A percentile compares a stretch with the other conserved stretches of the same genome.
Evolutionary conservation across 2,797 vertebrate species (phyloP).

Genomic region (Darevskia mixta): DNA sequence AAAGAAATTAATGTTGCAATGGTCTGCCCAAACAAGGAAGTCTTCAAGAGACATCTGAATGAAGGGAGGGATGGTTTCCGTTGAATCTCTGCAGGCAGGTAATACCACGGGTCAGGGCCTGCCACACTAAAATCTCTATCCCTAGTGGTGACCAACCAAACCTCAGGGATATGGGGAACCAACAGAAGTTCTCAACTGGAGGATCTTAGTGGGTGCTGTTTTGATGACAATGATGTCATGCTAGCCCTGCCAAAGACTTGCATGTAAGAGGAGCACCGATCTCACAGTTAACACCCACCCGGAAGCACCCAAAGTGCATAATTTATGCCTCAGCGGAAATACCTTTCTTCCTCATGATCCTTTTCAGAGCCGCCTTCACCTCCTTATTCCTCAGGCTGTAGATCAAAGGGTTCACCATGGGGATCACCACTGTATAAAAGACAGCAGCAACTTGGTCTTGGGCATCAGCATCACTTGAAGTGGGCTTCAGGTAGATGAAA

Average conservation of each 20-base stretch:
- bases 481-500: constrained; percentile 59
- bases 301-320: no score
- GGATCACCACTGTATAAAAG: constrained; percentile 69
- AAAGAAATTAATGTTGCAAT: no score
- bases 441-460: constrained; percentile 71
- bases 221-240: no score
- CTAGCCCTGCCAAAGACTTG: no score
- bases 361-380: constrained; percentile 66
- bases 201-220: no score
- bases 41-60: no score
- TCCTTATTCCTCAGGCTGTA: constrained; percentile 70
- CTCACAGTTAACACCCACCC: no score
- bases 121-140: background rate
- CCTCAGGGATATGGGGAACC: background rate
- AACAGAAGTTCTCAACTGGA: no score
- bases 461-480: constrained; percentile 62
- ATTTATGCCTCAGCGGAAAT: background rate
- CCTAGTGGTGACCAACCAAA: background rate
- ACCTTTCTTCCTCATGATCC: constrained; percentile 39
- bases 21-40: no score
- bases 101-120: background rate
- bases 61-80: no score
- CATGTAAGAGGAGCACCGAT: no score
- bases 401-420: constrained; percentile 71
- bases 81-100: background rate